phyloP scores from a whole-genome alignment of 2,797 vertebrate species.

The Liasis olivaceus region DNA sequence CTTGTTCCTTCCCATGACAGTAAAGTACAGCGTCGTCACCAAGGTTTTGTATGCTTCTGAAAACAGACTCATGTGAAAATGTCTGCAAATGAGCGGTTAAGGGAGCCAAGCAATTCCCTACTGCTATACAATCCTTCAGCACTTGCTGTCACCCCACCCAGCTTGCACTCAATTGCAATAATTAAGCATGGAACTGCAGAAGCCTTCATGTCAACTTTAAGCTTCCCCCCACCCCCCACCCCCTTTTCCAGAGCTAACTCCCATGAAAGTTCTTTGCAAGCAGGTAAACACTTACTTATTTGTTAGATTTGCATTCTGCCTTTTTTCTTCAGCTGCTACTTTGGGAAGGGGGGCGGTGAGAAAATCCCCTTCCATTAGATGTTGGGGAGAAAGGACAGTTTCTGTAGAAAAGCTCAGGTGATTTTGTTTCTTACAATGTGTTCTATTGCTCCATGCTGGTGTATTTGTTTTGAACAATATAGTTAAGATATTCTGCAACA shows the following conservation, averaged over 20 bases:
- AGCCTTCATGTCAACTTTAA: constrained; percentile 26
- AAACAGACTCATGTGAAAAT: constrained; percentile 30
- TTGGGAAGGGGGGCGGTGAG: neutral
- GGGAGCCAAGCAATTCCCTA: constrained; percentile 23
- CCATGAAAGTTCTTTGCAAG: constrained; percentile 38
- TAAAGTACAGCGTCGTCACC: neutral
- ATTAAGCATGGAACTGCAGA: constrained; percentile 58
- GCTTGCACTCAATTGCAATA: constrained; percentile 18
- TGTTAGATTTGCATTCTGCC: neutral
- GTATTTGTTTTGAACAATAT: neutral
- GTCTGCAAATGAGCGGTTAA: constrained; percentile 38
- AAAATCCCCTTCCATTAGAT: neutral
- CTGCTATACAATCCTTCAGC: constrained; percentile 47
- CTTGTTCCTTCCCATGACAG: constrained; percentile 8
- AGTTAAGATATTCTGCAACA: neutral
- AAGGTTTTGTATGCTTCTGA: constrained; percentile 14
- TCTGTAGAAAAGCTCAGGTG: neutral
- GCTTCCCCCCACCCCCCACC: neutral
- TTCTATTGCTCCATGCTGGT: neutral
- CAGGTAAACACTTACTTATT: constrained; percentile 16
- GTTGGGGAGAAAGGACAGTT: no score
- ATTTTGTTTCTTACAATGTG: neutral
- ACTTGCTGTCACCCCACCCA: constrained; percentile 35
- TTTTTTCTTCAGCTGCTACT: neutral
- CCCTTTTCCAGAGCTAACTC: constrained; percentile 25